Evolutionary conservation across 2,113 vertebrate genomes (phyloP), one percentile per base, ranked within the genome.

Genomic region (Paradoxurus hermaphroditus): DNA sequence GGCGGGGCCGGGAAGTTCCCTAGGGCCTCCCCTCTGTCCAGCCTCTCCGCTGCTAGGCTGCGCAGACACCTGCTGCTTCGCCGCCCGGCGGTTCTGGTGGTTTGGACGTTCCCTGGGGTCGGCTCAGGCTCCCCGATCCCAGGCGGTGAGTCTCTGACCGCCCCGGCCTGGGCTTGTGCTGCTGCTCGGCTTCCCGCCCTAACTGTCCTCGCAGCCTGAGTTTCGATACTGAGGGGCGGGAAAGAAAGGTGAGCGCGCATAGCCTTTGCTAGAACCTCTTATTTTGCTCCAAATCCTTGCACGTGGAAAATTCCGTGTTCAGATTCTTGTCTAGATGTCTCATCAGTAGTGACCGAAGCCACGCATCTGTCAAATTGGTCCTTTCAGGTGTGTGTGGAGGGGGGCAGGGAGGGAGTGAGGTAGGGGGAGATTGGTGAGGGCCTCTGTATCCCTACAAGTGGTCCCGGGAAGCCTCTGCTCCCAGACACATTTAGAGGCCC

Each of bases 11-110:
- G 65, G 79, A 53, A 1, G 53, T 13, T 53, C 34, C 0, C 0
- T 18, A 18, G 27, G 53, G 36, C 67, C 0, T 29, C 13, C 3
- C 1, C 0, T 9, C 36, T 0, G 34, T 25, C 25, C 11, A 0
- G 31, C 14, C 0, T 21, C 23, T 73, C 23, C 0, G 70, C 72
- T 15, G 6, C 72, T 39, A 27, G 23, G 72, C 73, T 46, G 27
- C 27, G 14, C 27, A 1, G 73, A 46, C 73, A 75, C 73, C 73
- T 75, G 73, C 14, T 27, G 27, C 41, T 46, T 46, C 14, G 7
- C 7, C 73, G 15, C 41, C 39, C 41, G 1, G 73, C 19, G 13
- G 13, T 72, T 73, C 12, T 6, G 77, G 46, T 41, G 41, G 72
- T 63, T 63, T 44, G 21, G 36, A n/a, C 29, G 29, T 21, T 49